Conservation (phyloP, 2,113 vertebrate species). For the Turdus rufiventris region DNA sequence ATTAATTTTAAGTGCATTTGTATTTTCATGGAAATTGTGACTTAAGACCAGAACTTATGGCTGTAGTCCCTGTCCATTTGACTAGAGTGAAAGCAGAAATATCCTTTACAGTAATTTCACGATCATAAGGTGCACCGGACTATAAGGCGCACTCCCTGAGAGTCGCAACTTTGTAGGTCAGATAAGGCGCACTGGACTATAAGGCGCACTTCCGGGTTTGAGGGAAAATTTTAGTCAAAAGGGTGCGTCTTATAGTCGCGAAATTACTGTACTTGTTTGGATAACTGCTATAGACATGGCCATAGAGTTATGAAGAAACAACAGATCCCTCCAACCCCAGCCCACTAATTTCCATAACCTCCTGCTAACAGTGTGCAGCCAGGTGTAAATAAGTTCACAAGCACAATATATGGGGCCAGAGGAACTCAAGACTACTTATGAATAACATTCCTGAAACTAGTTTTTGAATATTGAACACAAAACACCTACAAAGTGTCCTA, state of each 20-base stretch:
- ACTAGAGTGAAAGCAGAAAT: not conserved
- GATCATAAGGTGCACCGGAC: no score
- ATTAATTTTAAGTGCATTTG: not conserved
- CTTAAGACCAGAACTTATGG: not conserved
- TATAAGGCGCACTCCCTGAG: no score
- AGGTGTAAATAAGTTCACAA: not conserved
- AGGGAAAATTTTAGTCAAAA: no score
- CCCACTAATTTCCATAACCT: not conserved
- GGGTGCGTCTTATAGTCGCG: no score
- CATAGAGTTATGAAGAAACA: not conserved
- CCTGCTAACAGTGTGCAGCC: not conserved
- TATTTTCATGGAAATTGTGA: not conserved
- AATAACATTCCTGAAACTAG: not conserved
- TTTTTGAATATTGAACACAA: not conserved
- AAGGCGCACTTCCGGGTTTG: no score
- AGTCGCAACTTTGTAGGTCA: no score
- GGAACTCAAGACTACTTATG: not conserved
- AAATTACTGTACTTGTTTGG: not conserved
- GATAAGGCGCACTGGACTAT: no score
- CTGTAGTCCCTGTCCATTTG: not conserved
- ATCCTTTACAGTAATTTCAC: no score
- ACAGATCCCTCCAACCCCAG: not conserved
- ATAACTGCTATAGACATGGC: not conserved
- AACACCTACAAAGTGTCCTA: not conserved
- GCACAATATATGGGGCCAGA: not conserved